Evolutionary conservation across 2,797 vertebrate species (phyloP), one percentile per base, ranked within the genome.

Genomic region (Leucoraja ocellata): DNA sequence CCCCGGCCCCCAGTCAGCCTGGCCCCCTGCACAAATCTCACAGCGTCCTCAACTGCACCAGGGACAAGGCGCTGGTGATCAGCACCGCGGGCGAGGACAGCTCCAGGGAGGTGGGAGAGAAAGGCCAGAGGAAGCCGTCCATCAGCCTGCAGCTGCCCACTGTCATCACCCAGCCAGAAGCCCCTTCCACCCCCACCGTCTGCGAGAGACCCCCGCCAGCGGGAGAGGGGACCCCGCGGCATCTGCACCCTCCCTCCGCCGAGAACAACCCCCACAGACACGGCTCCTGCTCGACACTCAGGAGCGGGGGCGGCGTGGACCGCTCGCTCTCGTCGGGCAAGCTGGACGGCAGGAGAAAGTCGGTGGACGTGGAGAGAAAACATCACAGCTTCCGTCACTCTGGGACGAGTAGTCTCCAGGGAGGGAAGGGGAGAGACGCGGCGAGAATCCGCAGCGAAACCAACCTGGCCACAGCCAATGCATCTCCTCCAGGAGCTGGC

Each of bases 11-110:
- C 25, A 94, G 4, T 54, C 46, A 96, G 94, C 95, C 95, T 0
- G 94, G 36, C 6, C 96, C 95, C 79, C 95, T 99, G 94, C 98
- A 98, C 92, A 99, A 99, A 95, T 98, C 98, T 0, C 97, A 97
- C 94, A 99, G 98, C 63, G 95, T 96, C 0, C 95, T 95, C 18
- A 84, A 94, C 1, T 95, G 95, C 4, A 94, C 95, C 0, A 93
- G 94, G 93, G 96, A 97, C 5, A 96, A 93, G 86, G 95, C 95
- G 4, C 93, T 96, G 95, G 94, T 96, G 0, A 76, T 95, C 93
- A 95, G 95, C 84, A 95, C 94, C 4, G 94, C 93, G 28, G 94
- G 95, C 8, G 97, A 97, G 93, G 97, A 97, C 90, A 94, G 94
- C 25, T 95, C 94, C 0, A 74, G 54, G 93, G 94, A 93, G 93